These are phyloP conservation scores for Dicroscelio sp. DNA, from an alignment of 2,888 invertebrate species.

Conservation along the genomic window DNA sequence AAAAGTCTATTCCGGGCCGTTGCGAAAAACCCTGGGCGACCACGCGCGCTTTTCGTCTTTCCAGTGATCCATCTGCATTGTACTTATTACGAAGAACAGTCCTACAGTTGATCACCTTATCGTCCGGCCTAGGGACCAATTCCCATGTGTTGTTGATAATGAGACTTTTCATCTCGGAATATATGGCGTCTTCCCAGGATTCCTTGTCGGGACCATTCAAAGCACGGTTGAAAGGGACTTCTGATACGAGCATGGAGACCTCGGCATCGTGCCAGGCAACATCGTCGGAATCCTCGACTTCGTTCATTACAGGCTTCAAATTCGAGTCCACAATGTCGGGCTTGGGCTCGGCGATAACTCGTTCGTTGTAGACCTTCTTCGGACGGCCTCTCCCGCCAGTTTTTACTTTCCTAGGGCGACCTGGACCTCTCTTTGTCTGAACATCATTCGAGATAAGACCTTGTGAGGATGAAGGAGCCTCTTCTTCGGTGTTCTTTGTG, in stretches of 20 bases:
- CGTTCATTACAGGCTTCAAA: no score
- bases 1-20: constrained; percentile 72
- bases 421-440: not conserved
- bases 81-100: constrained; percentile 37
- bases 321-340: no score
- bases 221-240: constrained; percentile 36
- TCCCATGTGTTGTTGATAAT: constrained; percentile 73
- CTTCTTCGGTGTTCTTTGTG: not conserved
- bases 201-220: constrained; percentile 10
- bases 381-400: not conserved
- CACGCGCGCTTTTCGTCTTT: constrained; percentile 76
- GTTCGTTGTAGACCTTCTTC: not conserved
- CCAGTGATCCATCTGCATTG: constrained; percentile 64
- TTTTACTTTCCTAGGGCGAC: not conserved
- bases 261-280: no score
- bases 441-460: not conserved
- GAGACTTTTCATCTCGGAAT: constrained; percentile 69
- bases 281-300: no score
- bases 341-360: not conserved
- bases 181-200: constrained; percentile 48
- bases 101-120: constrained; percentile 20
- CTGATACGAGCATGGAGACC: constrained; percentile 21
- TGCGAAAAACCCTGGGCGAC: constrained; percentile 67
- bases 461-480: no score
- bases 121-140: constrained; percentile 54